Evolutionary conservation across 2,888 invertebrate species (phyloP).

Genomic region (Leptinotarsa tumamoca): DNA sequence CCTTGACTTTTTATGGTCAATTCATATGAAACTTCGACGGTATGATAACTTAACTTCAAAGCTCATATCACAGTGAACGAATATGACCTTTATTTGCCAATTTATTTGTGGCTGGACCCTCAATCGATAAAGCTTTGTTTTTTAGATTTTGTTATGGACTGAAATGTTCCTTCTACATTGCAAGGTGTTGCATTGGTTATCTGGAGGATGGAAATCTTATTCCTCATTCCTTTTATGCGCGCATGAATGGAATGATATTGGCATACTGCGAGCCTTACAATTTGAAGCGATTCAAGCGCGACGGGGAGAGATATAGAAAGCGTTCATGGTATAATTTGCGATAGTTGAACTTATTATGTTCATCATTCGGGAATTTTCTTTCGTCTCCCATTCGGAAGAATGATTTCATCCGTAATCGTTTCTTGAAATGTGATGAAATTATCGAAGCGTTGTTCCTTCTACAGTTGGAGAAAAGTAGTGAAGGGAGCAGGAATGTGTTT

Average conservation of each 20-base stretch:
- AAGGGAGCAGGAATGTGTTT: background rate
- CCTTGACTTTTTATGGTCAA: conserved; percentile 4
- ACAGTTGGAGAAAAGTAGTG: background rate
- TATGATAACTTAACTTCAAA: conserved; percentile 9
- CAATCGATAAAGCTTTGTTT: conserved; percentile 12
- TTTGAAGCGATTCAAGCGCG: conserved; percentile 1
- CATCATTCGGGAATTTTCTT: background rate
- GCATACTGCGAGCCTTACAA: conserved; percentile 1
- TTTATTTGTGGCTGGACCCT: background rate
- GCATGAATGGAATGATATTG: background rate
- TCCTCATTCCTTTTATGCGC: background rate
- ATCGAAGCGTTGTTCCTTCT: background rate
- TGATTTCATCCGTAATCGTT: background rate
- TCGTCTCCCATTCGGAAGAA: background rate
- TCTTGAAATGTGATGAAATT: background rate
- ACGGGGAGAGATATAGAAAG: background rate
- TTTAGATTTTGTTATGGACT: conserved; percentile 1
- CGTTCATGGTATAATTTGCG: background rate
- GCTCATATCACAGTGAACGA: conserved; percentile 9
- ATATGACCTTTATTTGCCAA: conserved; percentile 3
- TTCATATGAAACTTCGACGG: conserved; percentile 3
- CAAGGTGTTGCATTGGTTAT: conserved; percentile 12
- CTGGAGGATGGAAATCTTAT: conserved; percentile 4
- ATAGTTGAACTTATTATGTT: conserved; percentile 12
- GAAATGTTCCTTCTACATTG: background rate